phyloP scores from a whole-genome alignment of 2,797 vertebrate species.

The Chrysocyon brachyurus region DNA sequence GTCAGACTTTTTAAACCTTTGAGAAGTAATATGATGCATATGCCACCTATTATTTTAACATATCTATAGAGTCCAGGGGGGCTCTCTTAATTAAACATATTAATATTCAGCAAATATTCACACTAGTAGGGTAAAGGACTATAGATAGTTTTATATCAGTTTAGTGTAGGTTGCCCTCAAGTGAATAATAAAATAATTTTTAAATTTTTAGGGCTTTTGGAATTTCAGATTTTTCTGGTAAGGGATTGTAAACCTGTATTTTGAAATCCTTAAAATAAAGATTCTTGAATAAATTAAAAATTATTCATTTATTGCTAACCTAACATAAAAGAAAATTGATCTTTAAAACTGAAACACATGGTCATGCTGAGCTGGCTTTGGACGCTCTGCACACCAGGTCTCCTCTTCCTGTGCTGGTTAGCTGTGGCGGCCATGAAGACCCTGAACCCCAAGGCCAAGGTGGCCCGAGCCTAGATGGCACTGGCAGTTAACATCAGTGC shows the following conservation, averaged over 20 bases:
- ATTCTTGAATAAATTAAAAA: slow-evolving; percentile 16
- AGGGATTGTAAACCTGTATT: not conserved
- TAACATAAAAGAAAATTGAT: not conserved
- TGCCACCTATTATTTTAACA: not conserved
- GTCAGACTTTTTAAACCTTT: not conserved
- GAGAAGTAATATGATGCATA: not conserved
- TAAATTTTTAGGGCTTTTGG: not conserved
- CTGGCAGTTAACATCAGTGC: not conserved
- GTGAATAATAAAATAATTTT: not conserved
- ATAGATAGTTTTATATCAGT: not conserved
- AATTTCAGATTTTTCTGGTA: slow-evolving; percentile 44
- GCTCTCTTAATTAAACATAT: not conserved
- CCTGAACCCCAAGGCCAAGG: not conserved
- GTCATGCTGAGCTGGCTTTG: not conserved
- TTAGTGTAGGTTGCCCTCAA: not conserved
- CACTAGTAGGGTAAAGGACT: not conserved
- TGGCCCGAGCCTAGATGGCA: not conserved
- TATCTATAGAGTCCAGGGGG: not conserved
- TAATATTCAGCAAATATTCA: slow-evolving; percentile 27
- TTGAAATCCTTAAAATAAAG: slow-evolving; percentile 68
- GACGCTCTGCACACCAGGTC: not conserved
- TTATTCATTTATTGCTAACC: not conserved
- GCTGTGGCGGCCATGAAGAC: not conserved
- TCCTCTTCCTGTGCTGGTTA: not conserved
- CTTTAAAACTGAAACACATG: not conserved